phyloP scores from a whole-genome alignment of 2,888 invertebrate genomes.

The Cheilosia scutellata region DNA sequence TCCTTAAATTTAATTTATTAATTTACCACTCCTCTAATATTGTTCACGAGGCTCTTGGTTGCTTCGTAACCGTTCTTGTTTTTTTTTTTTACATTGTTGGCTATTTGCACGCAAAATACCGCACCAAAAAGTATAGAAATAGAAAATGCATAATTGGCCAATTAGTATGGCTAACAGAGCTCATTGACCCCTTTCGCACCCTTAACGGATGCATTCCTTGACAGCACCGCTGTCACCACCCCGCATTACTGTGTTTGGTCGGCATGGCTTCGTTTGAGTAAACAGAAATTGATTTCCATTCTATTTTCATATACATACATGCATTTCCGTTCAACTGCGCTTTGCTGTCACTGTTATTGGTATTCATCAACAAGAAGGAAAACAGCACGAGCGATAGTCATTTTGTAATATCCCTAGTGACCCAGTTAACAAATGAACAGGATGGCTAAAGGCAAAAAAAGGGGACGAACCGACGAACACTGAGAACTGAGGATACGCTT shows the following conservation, averaged over 20 bases:
- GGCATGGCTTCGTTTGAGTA: constrained; percentile 21
- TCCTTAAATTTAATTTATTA: too few relatives aligned
- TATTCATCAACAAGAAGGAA: constrained; percentile 27
- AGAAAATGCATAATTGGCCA: neutral
- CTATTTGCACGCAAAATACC: too few relatives aligned
- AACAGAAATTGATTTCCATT: constrained; percentile 45
- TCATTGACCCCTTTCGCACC: neutral
- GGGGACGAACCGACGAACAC: neutral
- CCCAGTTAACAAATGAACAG: constrained; percentile 64
- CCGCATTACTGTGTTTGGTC: neutral
- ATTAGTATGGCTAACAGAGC: neutral
- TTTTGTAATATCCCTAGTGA: constrained; percentile 50
- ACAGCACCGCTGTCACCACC: neutral
- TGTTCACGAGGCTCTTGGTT: too few relatives aligned
- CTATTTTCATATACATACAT: constrained; percentile 36
- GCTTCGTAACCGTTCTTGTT: too few relatives aligned
- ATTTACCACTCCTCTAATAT: too few relatives aligned
- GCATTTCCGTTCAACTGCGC: constrained; percentile 24
- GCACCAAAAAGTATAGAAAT: neutral
- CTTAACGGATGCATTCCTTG: neutral
- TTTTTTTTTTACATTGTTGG: too few relatives aligned
- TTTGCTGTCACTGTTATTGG: constrained; percentile 4
- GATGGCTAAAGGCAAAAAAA: constrained; percentile 31
- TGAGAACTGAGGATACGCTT: neutral
- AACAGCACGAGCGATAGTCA: constrained; percentile 11